Percentiles rank a stretch among this genome's conserved stretches.
Evolutionary conservation across 2,797 vertebrate species (phyloP).

Genomic region (Hyperoplus immaculatus): DNA sequence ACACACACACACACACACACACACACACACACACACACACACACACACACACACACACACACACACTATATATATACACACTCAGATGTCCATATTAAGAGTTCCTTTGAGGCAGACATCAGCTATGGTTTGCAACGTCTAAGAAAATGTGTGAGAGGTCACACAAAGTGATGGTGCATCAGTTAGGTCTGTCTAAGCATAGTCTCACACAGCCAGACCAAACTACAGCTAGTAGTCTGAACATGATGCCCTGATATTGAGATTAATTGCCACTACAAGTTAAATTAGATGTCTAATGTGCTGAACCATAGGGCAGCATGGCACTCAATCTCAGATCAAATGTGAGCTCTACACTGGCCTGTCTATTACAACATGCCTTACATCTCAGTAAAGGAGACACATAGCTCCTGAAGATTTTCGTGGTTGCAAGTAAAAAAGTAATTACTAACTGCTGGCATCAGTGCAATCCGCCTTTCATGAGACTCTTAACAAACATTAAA

Average conservation of each 20-base stretch:
- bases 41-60: too few species aligned
- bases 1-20: too few species aligned
- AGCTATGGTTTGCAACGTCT: neutral
- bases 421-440: neutral
- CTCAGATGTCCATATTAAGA: too few species aligned
- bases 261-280: neutral
- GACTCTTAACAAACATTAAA: neutral
- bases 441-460: neutral
- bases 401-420: neutral
- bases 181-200: neutral
- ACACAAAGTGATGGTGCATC: neutral
- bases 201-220: too few species aligned
- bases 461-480: rapidly evolving
- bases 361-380: conserved; percentile 1
- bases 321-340: neutral
- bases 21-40: too few species aligned
- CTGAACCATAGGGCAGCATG: neutral
- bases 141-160: neutral
- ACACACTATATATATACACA: too few species aligned
- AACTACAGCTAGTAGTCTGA: too few species aligned
- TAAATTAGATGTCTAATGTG: neutral
- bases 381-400: too few species aligned
- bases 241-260: neutral
- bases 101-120: too few species aligned
- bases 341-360: neutral